Evolutionary conservation across 2,888 invertebrate genomes (phyloP).

Genomic region (Drosophila peninsularis): DNA sequence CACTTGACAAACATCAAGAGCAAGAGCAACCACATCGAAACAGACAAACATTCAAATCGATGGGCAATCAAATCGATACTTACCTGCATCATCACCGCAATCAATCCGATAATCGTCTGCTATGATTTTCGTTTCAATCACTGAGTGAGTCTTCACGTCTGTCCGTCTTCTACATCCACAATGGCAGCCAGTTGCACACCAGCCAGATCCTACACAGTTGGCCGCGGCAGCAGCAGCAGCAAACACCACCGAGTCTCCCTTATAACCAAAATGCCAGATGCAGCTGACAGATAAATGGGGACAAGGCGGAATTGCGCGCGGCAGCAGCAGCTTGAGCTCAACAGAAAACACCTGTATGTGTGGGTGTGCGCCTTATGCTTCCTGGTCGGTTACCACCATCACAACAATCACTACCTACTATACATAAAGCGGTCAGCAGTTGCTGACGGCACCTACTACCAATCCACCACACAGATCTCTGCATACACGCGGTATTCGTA

Average conservation of each 20-base stretch:
- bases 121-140: slow-evolving; percentile 43
- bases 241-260: slow-evolving; percentile 76
- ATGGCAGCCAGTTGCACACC: slow-evolving; percentile 60
- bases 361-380: slow-evolving; percentile 50
- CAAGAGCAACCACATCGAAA: slow-evolving; percentile 22
- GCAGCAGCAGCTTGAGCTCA: slow-evolving; percentile 74
- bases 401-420: slow-evolving; percentile 68
- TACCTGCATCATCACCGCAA: slow-evolving; percentile 17
- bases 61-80: slow-evolving; percentile 21
- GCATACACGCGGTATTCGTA: slow-evolving; percentile 75
- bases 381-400: slow-evolving; percentile 44
- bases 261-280: slow-evolving; percentile 62
- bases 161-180: slow-evolving; percentile 66
- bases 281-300: slow-evolving; percentile 66
- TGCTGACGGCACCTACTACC: slow-evolving; percentile 64
- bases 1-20: slow-evolving; percentile 41
- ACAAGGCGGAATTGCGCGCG: slow-evolving; percentile 78
- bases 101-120: slow-evolving; percentile 27
- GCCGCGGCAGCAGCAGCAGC: slow-evolving; percentile 73
- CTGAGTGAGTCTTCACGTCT: slow-evolving; percentile 79
- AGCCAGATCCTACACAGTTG: slow-evolving; percentile 64
- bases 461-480: slow-evolving; percentile 72
- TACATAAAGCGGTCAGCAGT: slow-evolving; percentile 72
- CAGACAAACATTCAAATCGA: slow-evolving; percentile 13
- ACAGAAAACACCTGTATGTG: slow-evolving; percentile 63